A percentile compares a stretch with the other conserved stretches of the same genome.
Evolutionary conservation across 2,888 invertebrate genomes (phyloP).

Genomic region (Drosophila macrospina): DNA sequence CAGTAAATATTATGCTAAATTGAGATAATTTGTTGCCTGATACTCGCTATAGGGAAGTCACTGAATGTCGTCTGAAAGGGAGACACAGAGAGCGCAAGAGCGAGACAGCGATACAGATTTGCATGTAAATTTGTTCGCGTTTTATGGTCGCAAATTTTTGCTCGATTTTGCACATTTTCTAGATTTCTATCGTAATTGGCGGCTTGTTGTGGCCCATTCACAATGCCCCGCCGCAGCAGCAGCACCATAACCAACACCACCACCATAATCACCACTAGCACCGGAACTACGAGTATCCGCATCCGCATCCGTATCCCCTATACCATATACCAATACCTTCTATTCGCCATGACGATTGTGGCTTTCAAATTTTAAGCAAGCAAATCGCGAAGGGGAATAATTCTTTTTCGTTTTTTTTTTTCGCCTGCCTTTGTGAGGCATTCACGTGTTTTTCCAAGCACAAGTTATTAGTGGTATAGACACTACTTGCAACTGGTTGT

Average conservation of each 20-base stretch:
- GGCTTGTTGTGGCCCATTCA: slow-evolving; percentile 70
- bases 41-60: slow-evolving; percentile 38
- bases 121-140: slow-evolving; percentile 76
- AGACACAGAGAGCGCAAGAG: not conserved
- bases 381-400: not conserved
- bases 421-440: slow-evolving; percentile 19
- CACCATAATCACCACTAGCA: slow-evolving; percentile 2
- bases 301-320: slow-evolving; percentile 34
- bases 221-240: slow-evolving; percentile 17
- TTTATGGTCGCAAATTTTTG: slow-evolving; percentile 77
- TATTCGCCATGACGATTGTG: slow-evolving; percentile 40
- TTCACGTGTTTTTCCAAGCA: slow-evolving; percentile 12
- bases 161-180: slow-evolving; percentile 79
- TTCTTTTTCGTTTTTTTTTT: not conserved
- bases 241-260: not conserved
- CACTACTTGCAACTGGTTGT: not conserved
- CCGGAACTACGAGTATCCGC: slow-evolving; percentile 55
- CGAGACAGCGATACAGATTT: slow-evolving; percentile 56
- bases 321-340: slow-evolving; percentile 11
- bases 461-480: not conserved
- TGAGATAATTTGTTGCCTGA: slow-evolving; percentile 78
- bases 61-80: slow-evolving; percentile 4
- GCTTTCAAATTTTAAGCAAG: slow-evolving; percentile 8
- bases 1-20: slow-evolving; percentile 79
- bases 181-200: slow-evolving; percentile 78